phyloP scores from a whole-genome alignment of 2,888 invertebrate genomes.

The Sipha maydis region DNA sequence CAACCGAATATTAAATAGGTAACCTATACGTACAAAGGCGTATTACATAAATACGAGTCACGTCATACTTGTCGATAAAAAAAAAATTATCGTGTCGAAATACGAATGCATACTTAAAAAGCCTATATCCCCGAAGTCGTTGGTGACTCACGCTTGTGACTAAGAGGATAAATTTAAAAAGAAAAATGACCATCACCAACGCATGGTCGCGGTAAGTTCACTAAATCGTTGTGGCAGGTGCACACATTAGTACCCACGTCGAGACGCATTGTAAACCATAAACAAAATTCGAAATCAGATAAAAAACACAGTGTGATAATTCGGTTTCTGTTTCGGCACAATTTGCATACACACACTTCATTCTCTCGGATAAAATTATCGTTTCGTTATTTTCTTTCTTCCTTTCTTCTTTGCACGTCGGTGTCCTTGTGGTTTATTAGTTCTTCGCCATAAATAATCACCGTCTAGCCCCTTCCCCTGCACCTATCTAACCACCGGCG shows the following conservation, averaged over 20 bases:
- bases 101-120: not conserved
- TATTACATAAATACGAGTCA: not conserved
- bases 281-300: not conserved
- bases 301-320: not conserved
- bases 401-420: not conserved
- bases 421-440: conserved; percentile 27
- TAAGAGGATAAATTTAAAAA: not conserved
- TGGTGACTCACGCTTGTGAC: not conserved
- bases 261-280: not conserved
- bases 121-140: not conserved
- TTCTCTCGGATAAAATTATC: not conserved
- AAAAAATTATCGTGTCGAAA: not conserved
- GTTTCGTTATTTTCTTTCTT: not conserved
- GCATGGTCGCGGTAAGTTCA: too few species aligned
- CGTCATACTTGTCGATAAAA: not conserved
- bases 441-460: conserved; percentile 29
- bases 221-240: not conserved
- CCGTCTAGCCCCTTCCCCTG: conserved; percentile 5
- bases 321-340: not conserved
- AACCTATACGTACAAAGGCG: not conserved
- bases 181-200: too few species aligned
- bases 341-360: not conserved
- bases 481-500: not conserved
- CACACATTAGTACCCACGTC: not conserved
- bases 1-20: not conserved